Base-by-base conservation (phyloP, 1,140 invertebrate species). In the Caenorhabditis briggsae region DNA sequence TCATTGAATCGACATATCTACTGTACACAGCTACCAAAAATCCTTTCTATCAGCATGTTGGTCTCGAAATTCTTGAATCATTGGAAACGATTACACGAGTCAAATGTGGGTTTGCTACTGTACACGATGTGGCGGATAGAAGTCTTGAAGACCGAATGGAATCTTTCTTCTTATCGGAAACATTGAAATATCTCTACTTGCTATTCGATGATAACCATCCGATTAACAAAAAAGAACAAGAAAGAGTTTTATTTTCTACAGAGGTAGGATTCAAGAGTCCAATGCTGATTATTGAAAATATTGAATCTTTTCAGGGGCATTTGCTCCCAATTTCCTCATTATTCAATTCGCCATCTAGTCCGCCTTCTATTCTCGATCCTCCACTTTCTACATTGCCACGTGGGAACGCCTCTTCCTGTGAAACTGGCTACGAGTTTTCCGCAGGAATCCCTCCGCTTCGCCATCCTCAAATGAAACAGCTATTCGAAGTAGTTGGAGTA, bases 131-230 rank as follows among this genome's bases (percentile, higher is more conserved):
- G 0, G 94, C 95, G 41, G 96, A 97, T 90, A 97, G 98, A 92
- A 95, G 95, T 9, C 95, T 97, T 92, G 97, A 98, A 93, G 97
- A 99, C 92, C 94, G 98, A 82, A 99, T 99, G 97, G 98, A 99
- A 92, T 98, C 97, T 5, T 99, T 99, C 93, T 99, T 99, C 92
- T 93, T 99, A 2, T 96, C 97, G 48, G 98, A 99, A 94, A 99
- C 98, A 1, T 97, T 96, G 20, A 99, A 99, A 94, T 99, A 99
- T 93, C 93, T 99, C 0, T 99, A 97, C 93, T 91, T 95, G 92
- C 91, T 95, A 33, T 95, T 95, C 93, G 95, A 95, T 90, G 92
- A 93, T 84, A 93, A 95, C 64, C 95, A 95, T 92, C 94, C 94
- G 82, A 88, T 95, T 1, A 95, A 95, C 91, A 93, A 93, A 82